Percentiles rank a stretch among this genome's conserved stretches.
phyloP scores from a whole-genome alignment of 2,888 invertebrate species.

The Mesorhabditis sp. region DNA sequence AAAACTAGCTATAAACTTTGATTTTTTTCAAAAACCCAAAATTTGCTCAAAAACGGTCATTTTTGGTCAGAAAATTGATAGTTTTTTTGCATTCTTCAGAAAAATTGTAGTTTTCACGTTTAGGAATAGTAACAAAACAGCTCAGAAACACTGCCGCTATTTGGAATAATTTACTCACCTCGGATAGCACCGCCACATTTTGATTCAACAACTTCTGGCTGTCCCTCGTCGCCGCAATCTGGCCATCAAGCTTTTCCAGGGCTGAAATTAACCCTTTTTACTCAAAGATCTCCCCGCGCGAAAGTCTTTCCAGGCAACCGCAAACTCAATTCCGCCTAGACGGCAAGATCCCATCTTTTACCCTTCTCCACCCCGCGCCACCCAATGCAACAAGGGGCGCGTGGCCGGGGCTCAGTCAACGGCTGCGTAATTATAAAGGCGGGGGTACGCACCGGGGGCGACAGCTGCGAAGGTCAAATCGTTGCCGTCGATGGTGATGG shows the following conservation, averaged over 20 bases:
- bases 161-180: not conserved
- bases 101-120: not conserved
- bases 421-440: too few relatives aligned
- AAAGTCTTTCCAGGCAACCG: too few relatives aligned
- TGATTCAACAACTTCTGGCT: constrained; percentile 6
- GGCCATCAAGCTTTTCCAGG: constrained; percentile 4
- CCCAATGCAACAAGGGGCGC: too few relatives aligned
- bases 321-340: too few relatives aligned
- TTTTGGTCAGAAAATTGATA: too few relatives aligned
- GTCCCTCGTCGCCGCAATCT: not conserved
- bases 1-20: not conserved
- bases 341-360: too few relatives aligned
- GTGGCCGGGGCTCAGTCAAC: too few relatives aligned
- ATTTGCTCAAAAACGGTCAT: not conserved
- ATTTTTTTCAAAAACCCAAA: constrained; percentile 5
- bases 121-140: not conserved
- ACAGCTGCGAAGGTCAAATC: not conserved
- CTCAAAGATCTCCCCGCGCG: not conserved
- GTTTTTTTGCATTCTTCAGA: not conserved
- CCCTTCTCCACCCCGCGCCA: too few relatives aligned
- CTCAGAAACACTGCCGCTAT: too few relatives aligned
- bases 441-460: not conserved
- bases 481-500: not conserved
- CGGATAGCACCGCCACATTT: not conserved
- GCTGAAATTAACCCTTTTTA: constrained; percentile 7